Evolutionary conservation across 2,888 invertebrate species (phyloP).

Genomic region (Tiphia femorata): DNA sequence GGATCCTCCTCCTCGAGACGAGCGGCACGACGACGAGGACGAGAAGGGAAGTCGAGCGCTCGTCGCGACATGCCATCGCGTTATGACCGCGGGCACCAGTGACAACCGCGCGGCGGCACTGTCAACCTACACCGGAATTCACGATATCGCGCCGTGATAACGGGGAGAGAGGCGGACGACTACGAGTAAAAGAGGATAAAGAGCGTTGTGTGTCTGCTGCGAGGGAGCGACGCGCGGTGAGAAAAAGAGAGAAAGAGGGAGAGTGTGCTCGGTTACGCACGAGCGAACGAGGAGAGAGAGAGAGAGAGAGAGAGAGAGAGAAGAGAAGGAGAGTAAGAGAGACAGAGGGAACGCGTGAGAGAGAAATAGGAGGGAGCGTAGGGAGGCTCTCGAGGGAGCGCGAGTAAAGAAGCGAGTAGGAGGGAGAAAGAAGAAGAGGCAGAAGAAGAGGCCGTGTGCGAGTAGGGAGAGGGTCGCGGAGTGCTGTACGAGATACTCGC

Average conservation of each 20-base stretch:
- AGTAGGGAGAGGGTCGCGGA: constrained; percentile 5
- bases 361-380: neutral
- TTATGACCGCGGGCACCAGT: constrained; percentile 3
- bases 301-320: neutral
- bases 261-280: neutral
- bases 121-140: constrained; percentile 41
- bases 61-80: neutral
- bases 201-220: constrained; percentile 11
- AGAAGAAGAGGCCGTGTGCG: constrained; percentile 5
- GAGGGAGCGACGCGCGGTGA: neutral
- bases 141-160: constrained; percentile 45
- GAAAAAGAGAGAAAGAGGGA: constrained; percentile 11
- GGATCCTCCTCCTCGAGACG: neutral
- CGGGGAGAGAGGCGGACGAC: constrained; percentile 7
- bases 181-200: constrained; percentile 14
- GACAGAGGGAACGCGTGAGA: neutral
- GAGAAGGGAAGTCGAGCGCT: neutral
- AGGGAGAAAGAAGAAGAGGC: neutral
- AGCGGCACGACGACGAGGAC: constrained; percentile 13
- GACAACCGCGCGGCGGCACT: neutral
- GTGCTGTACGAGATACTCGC: neutral
- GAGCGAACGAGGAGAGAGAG: neutral
- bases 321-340: neutral
- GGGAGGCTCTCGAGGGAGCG: neutral
- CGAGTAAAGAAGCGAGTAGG: neutral